Percentiles rank a stretch among this genome's conserved stretches.
These are phyloP conservation scores for Bellardia bayeri DNA, from an alignment of 2,888 invertebrate genomes.

Conservation along the genomic window DNA sequence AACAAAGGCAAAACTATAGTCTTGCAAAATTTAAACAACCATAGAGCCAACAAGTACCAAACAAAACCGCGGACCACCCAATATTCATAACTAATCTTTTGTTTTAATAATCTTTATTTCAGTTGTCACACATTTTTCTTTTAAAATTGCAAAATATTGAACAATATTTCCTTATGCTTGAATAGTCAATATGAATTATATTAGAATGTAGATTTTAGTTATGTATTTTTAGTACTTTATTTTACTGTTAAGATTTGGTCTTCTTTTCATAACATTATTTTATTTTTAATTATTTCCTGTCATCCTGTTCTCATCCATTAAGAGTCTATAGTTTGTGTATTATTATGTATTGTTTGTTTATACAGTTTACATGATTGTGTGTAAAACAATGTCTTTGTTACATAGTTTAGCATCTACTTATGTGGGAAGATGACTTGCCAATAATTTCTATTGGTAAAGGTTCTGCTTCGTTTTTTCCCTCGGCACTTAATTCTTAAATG, in stretches of 20 bases:
- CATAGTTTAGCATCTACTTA: background rate
- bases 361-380: slow-evolving; percentile 5
- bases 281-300: slow-evolving; percentile 43
- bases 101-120: background rate
- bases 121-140: background rate
- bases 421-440: slow-evolving; percentile 35
- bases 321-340: background rate
- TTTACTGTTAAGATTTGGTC: background rate
- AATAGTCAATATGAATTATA: slow-evolving; percentile 8
- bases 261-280: background rate
- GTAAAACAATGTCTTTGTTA: background rate
- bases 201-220: background rate
- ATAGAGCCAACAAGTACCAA: background rate
- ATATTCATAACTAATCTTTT: background rate
- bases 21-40: background rate
- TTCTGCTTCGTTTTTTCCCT: background rate
- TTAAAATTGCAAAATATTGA: slow-evolving; percentile 1
- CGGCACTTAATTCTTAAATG: background rate
- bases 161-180: background rate
- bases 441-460: background rate
- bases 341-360: slow-evolving; percentile 31
- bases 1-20: background rate
- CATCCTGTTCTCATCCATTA: slow-evolving; percentile 3
- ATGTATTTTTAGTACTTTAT: background rate
- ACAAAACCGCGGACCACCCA: background rate